Evolutionary conservation across 2,113 vertebrate species (phyloP), one percentile per base, ranked within the genome.

Genomic region (Sinocyclocheilus rhinocerous): DNA sequence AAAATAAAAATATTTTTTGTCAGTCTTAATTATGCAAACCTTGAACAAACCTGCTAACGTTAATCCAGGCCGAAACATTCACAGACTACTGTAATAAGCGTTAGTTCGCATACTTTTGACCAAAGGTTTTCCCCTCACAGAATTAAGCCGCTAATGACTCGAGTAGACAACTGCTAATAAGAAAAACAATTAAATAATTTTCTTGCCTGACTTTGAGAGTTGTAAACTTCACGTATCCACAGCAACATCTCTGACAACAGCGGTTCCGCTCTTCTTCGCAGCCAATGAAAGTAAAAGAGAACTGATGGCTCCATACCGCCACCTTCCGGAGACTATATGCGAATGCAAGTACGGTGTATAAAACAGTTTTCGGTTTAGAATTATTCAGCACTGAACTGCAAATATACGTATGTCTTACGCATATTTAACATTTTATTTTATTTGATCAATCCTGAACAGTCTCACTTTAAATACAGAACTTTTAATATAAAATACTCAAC

Each of bases 241-340:
- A 69, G 81, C 42, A 55, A 83, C 81, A 72, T 69, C 39, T 48
- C 39, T 24, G 59, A 24, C 39, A 3, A 63, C 5, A 45, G 42
- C 81, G 9, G 45, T 36, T 83, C 81, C 79, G 52, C 13, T 83
- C 65, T 83, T 83, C 81, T 72, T 83, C 81, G 80, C 10, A 24
- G n/a, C 42, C 80, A 50, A 9, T 29, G 24, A 33, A 29, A 9
- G 24, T 33, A 9, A 42, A 42, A 24, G 16, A 22, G 15, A 29
- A 42, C 77, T 36, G 5, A 7, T 18, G 8, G 63, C n/a, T 10
- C 45, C 10, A 13, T 8, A 26, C 9, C 65, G 81, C 81, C 81
- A 72, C 16, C 81, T 24, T 2, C 65, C 10, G 81, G 65, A 55
- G 16, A 36, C 26, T 61, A 10, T 0, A 22, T 59, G 20, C 10